These are phyloP conservation scores for Colossoma macropomum DNA, from an alignment of 2,113 vertebrate species.

Conservation along the genomic window DNA sequence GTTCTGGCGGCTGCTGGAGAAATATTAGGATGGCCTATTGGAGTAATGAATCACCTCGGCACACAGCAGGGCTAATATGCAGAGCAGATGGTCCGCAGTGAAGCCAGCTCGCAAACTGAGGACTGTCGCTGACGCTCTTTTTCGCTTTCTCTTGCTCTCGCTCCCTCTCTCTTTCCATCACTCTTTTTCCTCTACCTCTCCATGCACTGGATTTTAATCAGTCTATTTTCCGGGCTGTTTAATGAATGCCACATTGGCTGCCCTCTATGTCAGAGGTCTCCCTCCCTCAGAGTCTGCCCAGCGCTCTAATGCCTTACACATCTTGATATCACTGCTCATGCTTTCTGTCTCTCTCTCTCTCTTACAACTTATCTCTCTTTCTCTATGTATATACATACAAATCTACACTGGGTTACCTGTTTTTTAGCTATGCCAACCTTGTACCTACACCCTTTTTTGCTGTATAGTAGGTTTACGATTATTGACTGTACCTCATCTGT, in stretches of 20 bases:
- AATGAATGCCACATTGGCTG: slow-evolving; percentile 12
- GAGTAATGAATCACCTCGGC: slow-evolving; percentile 67
- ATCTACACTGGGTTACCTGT: slow-evolving; percentile 2
- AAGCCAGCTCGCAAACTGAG: slow-evolving; percentile 51
- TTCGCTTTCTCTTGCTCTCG: no score
- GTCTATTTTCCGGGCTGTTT: neutral
- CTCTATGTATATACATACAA: slow-evolving; percentile 7
- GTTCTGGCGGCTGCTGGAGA: slow-evolving; percentile 61
- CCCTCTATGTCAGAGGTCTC: slow-evolving; percentile 39
- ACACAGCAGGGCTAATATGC: slow-evolving; percentile 68
- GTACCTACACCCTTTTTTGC: no score
- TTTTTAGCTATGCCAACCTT: no score
- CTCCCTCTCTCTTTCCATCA: neutral
- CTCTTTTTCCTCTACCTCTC: neutral
- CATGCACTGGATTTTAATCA: neutral
- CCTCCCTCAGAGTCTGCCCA: slow-evolving; percentile 54
- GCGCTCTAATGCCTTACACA: neutral
- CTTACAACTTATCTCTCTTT: slow-evolving; percentile 50
- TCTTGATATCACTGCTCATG: neutral
- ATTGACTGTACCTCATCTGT: no score
- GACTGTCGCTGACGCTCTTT: slow-evolving; percentile 63
- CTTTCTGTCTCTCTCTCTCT: slow-evolving; percentile 59
- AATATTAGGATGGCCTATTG: slow-evolving; percentile 65
- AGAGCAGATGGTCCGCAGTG: slow-evolving; percentile 68
- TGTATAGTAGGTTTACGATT: no score